Base-by-base conservation (phyloP, 2,113 vertebrate genomes). In the Pachyramphus minor region DNA sequence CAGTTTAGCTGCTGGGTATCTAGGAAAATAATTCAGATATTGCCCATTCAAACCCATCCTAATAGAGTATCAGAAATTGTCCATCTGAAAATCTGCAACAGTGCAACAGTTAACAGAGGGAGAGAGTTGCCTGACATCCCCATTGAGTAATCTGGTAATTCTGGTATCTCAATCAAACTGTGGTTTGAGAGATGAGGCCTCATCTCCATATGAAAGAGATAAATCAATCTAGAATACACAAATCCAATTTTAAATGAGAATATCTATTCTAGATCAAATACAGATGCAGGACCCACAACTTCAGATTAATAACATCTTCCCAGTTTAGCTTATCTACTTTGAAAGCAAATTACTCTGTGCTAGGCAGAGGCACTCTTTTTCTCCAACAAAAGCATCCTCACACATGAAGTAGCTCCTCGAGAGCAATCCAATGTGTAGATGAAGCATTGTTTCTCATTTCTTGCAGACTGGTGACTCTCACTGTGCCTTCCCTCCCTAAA, bases 171-270 rank as follows among this genome's bases (percentile, higher is more conserved):
- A 71, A 41, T 73, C 47, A 86, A 93, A 93, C 18, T 82, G 60
- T 23, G 52, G 42, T 78, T 84, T 72, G 49, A 71, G 44, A 89
- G 68, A 90, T 5, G 60, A 90, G 74, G 74, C 77, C n/a, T 89
- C 2, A 3, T 50, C 87, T 82, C 91, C 87, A 45, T 82, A 89
- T 73, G 87, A 87, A 86, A 95, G 44, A 90, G 44, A 93, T 72
- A 95, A 91, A 95, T 95, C 93, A 89, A 87, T 64, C 81, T 27
- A 75, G 53, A 94, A 91, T 58, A 68, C 35, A 33, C 58, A 95
- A 96, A 92, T 49, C 41, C 8, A 60, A 79, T 91, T 95, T 95
- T 68, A 89, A 90, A 89, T 72, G 33, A 56, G 28, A 89, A 8
- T 62, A 94, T 84, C 66, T 89, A 87, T 49, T 90, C 72, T 67